Evolutionary conservation across 2,888 invertebrate genomes (phyloP).

Genomic region (Caenorhabditis angaria): DNA sequence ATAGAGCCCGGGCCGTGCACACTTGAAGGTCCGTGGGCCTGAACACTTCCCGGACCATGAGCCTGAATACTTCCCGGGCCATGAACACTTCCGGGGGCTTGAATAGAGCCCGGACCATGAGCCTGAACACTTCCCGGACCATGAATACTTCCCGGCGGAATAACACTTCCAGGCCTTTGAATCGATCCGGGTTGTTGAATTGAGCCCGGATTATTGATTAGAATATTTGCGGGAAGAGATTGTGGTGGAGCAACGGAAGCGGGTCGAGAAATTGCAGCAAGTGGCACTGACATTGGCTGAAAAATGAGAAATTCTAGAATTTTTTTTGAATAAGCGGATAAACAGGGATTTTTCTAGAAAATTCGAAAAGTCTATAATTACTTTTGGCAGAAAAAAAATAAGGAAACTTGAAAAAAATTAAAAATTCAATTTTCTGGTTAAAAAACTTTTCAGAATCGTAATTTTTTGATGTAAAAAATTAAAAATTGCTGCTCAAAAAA

Average conservation of each 20-base stretch:
- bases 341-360: too few species aligned
- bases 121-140: conserved; percentile 9
- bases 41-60: background rate
- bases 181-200: conserved; percentile 23
- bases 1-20: background rate
- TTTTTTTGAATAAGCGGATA: too few species aligned
- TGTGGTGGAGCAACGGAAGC: conserved; percentile 36
- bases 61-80: conserved; percentile 1
- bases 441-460: too few species aligned
- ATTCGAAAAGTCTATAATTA: too few species aligned
- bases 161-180: background rate
- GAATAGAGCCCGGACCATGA: conserved; percentile 11
- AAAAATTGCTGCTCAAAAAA: background rate
- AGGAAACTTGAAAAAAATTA: too few species aligned
- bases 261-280: conserved; percentile 21
- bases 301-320: conserved; percentile 3
- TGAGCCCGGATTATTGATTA: conserved; percentile 16
- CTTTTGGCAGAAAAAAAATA: too few species aligned
- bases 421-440: too few species aligned
- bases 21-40: conserved; percentile 6
- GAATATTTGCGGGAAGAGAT: conserved; percentile 33
- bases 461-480: too few species aligned
- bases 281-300: conserved; percentile 35
- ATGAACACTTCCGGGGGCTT: background rate
- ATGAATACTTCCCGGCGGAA: background rate